Evolutionary conservation across 2,888 invertebrate species (phyloP), one percentile per base, ranked within the genome.

Genomic region (Desoria tigrina): DNA sequence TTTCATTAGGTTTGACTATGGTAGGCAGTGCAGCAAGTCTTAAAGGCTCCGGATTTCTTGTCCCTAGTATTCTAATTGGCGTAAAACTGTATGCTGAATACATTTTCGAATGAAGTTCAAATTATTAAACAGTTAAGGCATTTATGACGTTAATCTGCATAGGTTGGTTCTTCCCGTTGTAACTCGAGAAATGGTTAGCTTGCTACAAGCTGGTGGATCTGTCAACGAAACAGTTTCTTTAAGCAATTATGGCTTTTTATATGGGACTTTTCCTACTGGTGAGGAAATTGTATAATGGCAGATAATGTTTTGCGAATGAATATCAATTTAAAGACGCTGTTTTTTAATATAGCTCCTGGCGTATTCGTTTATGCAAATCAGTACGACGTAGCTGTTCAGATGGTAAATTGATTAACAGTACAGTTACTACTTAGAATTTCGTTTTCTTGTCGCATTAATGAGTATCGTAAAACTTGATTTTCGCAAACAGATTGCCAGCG

Each of bases 241-340:
- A 64, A 91, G 93, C 73, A 94, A 93, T 45, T 96, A 92, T 79
- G 96, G 93, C 0, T 97, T 97, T 81, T 84, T 97, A 0, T 96
- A 96, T 79, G 96, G 97, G 61, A 95, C 95, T 0, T 91, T 97
- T 80, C 97, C 97, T 0, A 88, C 94, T 1, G 54, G 54, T 54
- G 28, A 28, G 32, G 4, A 95, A 26, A n/a, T n/a, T n/a, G n/a
- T n/a, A n/a, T n/a, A n/a, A n/a, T n/a, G n/a, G n/a, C n/a, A n/a
- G n/a, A n/a, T n/a, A n/a, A n/a, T n/a, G n/a, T n/a, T n/a, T n/a
- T n/a, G n/a, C n/a, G n/a, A 51, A 45, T 45, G n/a, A 45, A 18
- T 4, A 4, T 45, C 21, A 45, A 45, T 18, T 45, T 45, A 18
- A 18, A 18, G n/a, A 51, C n/a, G n/a, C n/a, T n/a, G n/a, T 45